Evolutionary conservation across 2,797 vertebrate genomes (phyloP).

Genomic region (Enteromius trimaculatus): DNA sequence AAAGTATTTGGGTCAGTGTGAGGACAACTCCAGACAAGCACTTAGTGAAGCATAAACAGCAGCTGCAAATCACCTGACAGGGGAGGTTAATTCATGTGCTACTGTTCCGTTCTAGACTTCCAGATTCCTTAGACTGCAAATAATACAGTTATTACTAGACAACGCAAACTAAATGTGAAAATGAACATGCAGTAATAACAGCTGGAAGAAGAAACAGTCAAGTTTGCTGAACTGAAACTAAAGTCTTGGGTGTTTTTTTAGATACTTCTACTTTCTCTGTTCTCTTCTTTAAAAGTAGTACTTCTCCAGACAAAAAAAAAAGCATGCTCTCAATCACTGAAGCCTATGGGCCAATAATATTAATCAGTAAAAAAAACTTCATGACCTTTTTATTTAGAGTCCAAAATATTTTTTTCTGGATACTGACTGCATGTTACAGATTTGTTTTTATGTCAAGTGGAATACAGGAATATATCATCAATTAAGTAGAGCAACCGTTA

Average conservation of each 20-base stretch:
- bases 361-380: background rate
- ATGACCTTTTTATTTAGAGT: background rate
- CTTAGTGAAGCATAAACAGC: constrained; percentile 16
- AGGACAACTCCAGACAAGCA: constrained; percentile 24
- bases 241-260: background rate
- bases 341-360: background rate
- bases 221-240: constrained; percentile 21
- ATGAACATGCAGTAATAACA: background rate
- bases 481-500: background rate
- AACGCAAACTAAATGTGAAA: background rate
- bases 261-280: constrained; percentile 22
- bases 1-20: constrained; percentile 38
- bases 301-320: background rate
- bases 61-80: constrained; percentile 5
- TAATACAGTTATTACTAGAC: no score
- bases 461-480: background rate
- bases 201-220: background rate
- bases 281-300: constrained; percentile 20
- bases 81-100: constrained; percentile 2
- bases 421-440: background rate
- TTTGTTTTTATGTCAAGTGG: background rate
- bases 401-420: background rate
- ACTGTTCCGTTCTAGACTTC: background rate
- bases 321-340: background rate
- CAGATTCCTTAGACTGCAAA: background rate